A percentile compares a stretch with the other conserved stretches of the same genome.
Evolutionary conservation across 2,797 vertebrate genomes (phyloP).

Genomic region (Hemibagrus guttatus): DNA sequence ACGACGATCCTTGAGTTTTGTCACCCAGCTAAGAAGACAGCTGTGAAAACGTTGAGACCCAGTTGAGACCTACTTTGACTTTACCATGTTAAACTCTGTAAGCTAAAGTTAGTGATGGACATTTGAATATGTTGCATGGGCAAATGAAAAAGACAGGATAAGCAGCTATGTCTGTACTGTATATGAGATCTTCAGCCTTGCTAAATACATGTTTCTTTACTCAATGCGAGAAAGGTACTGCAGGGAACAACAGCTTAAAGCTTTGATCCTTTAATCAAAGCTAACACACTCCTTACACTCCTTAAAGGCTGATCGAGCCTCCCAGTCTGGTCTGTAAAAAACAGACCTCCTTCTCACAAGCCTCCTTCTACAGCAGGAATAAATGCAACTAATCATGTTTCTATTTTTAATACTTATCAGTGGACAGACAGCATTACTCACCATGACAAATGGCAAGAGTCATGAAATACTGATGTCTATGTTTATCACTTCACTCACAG

Average conservation of each 20-base stretch:
- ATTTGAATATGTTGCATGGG: neutral
- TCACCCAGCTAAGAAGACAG: neutral
- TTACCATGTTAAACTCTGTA: neutral
- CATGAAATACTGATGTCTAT: neutral
- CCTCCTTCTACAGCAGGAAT: constrained; percentile 22
- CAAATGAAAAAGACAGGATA: neutral
- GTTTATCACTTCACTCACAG: neutral
- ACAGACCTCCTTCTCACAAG: neutral
- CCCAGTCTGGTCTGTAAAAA: constrained; percentile 17
- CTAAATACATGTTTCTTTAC: constrained; percentile 35
- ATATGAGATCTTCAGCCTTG: constrained; percentile 8
- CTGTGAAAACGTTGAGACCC: neutral
- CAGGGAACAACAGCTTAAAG: constrained; percentile 29
- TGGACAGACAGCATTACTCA: neutral
- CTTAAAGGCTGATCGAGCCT: constrained; percentile 28
- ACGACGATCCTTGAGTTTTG: neutral
- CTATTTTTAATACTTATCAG: neutral
- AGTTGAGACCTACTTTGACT: neutral
- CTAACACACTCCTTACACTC: constrained; percentile 39
- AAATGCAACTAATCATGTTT: constrained; percentile 16
- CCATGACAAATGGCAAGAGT: neutral
- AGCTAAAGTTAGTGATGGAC: neutral
- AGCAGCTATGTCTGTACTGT: neutral
- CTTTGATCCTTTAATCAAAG: constrained; percentile 59
- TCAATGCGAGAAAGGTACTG: constrained; percentile 10